phyloP scores from a whole-genome alignment of 1,140 invertebrate genomes.

The Propsilocerus akamusi region DNA sequence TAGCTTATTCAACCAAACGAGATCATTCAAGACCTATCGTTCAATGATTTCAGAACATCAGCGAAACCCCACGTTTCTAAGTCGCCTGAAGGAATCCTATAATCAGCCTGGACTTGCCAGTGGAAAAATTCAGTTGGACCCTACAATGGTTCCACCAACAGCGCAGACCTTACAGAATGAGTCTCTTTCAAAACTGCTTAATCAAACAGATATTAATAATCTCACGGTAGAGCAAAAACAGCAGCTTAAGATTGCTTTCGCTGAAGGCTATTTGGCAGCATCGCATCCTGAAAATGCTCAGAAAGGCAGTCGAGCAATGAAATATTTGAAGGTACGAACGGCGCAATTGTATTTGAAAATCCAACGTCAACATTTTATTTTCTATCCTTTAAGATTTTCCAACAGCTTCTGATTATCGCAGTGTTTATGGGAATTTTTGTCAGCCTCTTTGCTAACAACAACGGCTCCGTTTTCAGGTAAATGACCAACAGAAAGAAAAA shows the following conservation, averaged over 20 bases:
- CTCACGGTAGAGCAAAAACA: conserved; percentile 34
- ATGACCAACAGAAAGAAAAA: neutral
- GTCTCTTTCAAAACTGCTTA: conserved; percentile 18
- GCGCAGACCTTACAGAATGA: conserved; percentile 13
- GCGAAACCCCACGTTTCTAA: conserved; percentile 43
- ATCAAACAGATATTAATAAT: conserved; percentile 14
- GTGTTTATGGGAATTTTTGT: conserved; percentile 57
- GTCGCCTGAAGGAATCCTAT: conserved; percentile 29
- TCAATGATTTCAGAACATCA: conserved; percentile 42
- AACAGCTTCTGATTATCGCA: conserved; percentile 51
- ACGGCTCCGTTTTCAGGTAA: conserved; percentile 45
- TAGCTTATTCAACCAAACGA: conserved; percentile 21
- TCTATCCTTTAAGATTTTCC: conserved; percentile 23
- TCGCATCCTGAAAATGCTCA: conserved; percentile 25
- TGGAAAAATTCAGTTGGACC: neutral
- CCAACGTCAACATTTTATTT: conserved; percentile 5
- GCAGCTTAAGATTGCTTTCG: conserved; percentile 69
- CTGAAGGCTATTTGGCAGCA: conserved; percentile 71
- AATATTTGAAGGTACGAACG: conserved; percentile 39
- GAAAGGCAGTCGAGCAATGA: conserved; percentile 39
- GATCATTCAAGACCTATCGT: conserved; percentile 58
- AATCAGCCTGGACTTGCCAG: neutral
- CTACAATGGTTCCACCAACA: neutral
- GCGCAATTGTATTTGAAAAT: neutral
- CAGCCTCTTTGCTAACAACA: conserved; percentile 50